A percentile compares a stretch with the other conserved stretches of the same genome.
phyloP scores from a whole-genome alignment of 1,140 invertebrate genomes.

The Hyles euphorbiae region DNA sequence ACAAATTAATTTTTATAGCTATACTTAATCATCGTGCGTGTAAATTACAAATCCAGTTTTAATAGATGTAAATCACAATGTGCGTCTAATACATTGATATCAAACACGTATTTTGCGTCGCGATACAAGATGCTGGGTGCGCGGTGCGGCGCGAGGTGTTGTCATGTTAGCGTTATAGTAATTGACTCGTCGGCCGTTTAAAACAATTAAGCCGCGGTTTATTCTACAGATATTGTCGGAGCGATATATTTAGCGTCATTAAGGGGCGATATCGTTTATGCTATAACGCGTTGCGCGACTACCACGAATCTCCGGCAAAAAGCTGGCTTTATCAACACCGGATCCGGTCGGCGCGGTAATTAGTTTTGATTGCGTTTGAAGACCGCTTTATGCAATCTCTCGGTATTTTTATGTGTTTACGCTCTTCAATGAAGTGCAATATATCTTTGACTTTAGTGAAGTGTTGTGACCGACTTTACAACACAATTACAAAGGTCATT shows the following conservation, averaged over 20 bases:
- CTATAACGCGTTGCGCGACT: conserved; percentile 40
- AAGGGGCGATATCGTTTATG: conserved; percentile 43
- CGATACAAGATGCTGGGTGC: too few relatives aligned
- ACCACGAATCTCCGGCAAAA: conserved; percentile 45
- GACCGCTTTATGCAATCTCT: conserved; percentile 26
- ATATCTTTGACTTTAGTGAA: too few relatives aligned
- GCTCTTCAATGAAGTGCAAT: too few relatives aligned
- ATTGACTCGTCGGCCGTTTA: conserved; percentile 8
- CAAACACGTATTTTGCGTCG: too few relatives aligned
- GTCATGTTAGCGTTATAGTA: conserved; percentile 7
- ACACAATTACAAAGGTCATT: too few relatives aligned
- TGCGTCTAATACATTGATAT: too few relatives aligned
- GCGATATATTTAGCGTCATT: conserved; percentile 53
- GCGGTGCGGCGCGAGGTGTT: conserved; percentile 1
- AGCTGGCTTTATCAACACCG: conserved; percentile 54
- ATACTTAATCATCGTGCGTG: too few relatives aligned
- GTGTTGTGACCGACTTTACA: too few relatives aligned
- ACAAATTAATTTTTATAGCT: too few relatives aligned
- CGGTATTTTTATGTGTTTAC: background rate
- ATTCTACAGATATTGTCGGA: conserved; percentile 17
- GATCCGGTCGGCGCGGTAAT: conserved; percentile 36
- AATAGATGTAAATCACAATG: too few relatives aligned
- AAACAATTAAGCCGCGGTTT: conserved; percentile 22
- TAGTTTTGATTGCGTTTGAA: conserved; percentile 41
- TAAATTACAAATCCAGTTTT: too few relatives aligned